Evolutionary conservation across 2,797 vertebrate species (phyloP), one percentile per base, ranked within the genome.

Genomic region (Setipinna tenuifilis): DNA sequence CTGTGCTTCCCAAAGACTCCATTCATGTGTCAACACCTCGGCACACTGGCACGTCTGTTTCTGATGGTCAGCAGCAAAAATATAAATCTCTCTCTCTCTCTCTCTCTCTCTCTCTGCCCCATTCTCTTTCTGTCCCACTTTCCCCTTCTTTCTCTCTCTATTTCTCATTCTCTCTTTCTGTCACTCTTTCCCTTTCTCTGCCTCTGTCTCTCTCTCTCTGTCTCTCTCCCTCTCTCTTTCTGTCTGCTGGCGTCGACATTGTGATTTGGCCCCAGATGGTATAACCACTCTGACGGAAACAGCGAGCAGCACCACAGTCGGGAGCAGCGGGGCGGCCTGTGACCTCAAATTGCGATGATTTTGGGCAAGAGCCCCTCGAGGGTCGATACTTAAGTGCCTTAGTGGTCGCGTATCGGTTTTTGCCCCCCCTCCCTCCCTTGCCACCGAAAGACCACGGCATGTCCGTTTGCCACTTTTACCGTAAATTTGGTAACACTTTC

Each of bases 11-110:
- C 7, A 46, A 65, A 58, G 57, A 80, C 82, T 84, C 84, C 83
- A 84, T 31, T 83, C 65, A 83, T 48, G 83, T 82, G 84, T 89
- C 86, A 89, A 75, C 86, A 83, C 83, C 68, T 83, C 28, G 75
- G 58, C 62, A 86, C 71, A 86, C 61, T 21, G 84, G 85, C 81
- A n/a, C 87, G 84, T 85, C 68, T n/a, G 17, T 7, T 25, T 75
- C 21, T 62, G 71, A 48, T n/a, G 44, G 57, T 81, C n/a, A 25
- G 21, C 54, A n/a, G 57, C 17, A 68, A 14, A 65, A 23, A 58
- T 80, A 89, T 62, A 28, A 78, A 81, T 81, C 82, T 84, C 44
- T 68, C 9, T 68, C 50, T 83, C 9, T 54, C 50, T 54, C 50
- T 54, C 46, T 48, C 46, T 48, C 46, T 10, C 10, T 3, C 46